phyloP scores from a whole-genome alignment of 2,797 vertebrate species.

The Acrocephalus scirpaceus region DNA sequence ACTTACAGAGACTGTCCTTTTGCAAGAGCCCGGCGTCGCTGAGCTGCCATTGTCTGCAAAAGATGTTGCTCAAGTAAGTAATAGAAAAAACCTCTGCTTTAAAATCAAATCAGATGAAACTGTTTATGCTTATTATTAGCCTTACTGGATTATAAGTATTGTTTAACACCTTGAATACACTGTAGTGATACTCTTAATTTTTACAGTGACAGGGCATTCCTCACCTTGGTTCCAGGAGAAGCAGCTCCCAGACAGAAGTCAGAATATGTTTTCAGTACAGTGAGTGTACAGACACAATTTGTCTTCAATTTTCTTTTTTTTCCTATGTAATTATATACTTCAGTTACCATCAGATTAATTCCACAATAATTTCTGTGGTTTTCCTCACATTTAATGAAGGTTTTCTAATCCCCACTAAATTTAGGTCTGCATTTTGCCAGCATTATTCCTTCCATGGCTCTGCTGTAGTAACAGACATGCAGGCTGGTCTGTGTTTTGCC shows the following conservation, averaged over 20 bases:
- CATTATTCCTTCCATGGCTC: neutral
- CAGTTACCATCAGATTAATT: neutral
- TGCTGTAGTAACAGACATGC: neutral
- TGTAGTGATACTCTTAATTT: neutral
- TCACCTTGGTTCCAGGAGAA: neutral
- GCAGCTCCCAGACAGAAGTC: neutral
- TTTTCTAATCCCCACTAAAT: neutral
- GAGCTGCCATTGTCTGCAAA: neutral
- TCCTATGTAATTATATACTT: neutral
- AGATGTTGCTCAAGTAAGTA: constrained; percentile 23
- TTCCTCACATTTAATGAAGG: neutral
- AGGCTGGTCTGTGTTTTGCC: neutral
- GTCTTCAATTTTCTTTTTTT: neutral
- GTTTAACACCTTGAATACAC: neutral
- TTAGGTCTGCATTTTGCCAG: neutral
- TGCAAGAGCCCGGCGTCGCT: neutral
- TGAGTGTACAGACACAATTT: neutral
- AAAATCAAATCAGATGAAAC: neutral
- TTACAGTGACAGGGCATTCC: neutral
- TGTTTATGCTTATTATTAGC: neutral
- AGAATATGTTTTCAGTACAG: neutral
- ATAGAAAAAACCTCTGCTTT: neutral
- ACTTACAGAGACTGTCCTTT: neutral
- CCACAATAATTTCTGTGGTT: neutral
- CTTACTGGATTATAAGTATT: neutral